These are phyloP conservation scores for Philereme vetulata DNA, from an alignment of 2,888 invertebrate genomes.

Conservation along the genomic window DNA sequence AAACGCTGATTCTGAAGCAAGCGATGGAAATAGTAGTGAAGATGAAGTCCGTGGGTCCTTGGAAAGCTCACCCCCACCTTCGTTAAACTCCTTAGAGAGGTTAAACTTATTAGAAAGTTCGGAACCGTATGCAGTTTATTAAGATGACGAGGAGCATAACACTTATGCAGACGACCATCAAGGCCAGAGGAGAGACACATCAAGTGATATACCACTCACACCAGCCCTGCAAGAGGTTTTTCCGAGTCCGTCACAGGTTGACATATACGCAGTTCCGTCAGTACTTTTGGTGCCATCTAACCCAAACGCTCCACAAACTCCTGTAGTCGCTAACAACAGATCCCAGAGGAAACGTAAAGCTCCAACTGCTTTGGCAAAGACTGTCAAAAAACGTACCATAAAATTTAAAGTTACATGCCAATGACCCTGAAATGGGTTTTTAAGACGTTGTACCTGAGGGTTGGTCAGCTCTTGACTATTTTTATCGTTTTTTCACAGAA, in stretches of 20 bases:
- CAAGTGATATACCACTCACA: not conserved
- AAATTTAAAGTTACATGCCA: conserved; percentile 1
- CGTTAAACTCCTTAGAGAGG: not conserved
- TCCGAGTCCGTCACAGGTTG: conserved; percentile 2
- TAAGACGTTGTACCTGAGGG: no score
- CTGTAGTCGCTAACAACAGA: conserved; percentile 3
- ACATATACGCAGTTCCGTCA: conserved; percentile 4
- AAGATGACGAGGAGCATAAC: conserved; percentile 1
- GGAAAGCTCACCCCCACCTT: conserved; percentile 4
- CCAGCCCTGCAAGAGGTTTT: conserved; percentile 3
- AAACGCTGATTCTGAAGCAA: conserved; percentile 3
- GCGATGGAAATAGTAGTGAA: conserved; percentile 4
- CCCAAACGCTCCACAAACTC: conserved; percentile 2
- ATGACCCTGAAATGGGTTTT: no score
- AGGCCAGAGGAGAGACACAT: conserved; percentile 1
- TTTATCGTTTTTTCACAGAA: no score
- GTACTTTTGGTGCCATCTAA: conserved; percentile 3
- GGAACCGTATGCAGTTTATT: not conserved
- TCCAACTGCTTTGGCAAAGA: conserved; percentile 1
- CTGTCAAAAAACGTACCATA: conserved; percentile 4
- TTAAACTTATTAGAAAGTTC: not conserved
- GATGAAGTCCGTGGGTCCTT: conserved; percentile 2
- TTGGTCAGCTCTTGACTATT: no score
- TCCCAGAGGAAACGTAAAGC: conserved; percentile 6
- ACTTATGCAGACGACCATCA: conserved; percentile 1